phyloP scores from a whole-genome alignment of 2,113 vertebrate species.

The Cranoglanis bouderius region DNA sequence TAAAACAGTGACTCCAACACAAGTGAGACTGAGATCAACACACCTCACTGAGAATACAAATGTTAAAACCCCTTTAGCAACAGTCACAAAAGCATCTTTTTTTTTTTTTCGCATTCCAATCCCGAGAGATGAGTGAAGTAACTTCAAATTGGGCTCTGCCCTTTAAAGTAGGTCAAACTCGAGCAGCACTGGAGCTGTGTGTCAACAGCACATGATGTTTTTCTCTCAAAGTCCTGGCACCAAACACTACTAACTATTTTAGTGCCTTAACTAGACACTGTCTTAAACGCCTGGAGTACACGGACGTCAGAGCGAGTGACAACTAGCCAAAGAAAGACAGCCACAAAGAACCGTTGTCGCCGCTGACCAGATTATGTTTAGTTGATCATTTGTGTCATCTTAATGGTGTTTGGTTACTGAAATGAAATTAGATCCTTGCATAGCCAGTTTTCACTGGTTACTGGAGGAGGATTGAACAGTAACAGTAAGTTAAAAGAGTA shows the following conservation, averaged over 20 bases:
- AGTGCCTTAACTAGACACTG: conserved; percentile 36
- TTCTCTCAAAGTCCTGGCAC: conserved; percentile 60
- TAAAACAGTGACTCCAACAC: conserved; percentile 15
- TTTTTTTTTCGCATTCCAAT: conserved; percentile 27
- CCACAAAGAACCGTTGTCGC: background rate
- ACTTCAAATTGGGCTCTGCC: conserved; percentile 51
- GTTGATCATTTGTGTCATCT: conserved; percentile 12
- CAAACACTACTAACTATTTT: conserved; percentile 46
- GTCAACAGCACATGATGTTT: conserved; percentile 68
- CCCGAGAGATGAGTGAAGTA: conserved; percentile 46
- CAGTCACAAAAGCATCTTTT: conserved; percentile 39
- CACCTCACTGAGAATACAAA: conserved; percentile 33
- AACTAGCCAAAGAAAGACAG: conserved; percentile 26
- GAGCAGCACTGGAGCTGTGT: conserved; percentile 54
- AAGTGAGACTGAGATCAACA: conserved; percentile 41
- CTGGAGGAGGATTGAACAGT: conserved; percentile 5
- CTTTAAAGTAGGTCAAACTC: conserved; percentile 61
- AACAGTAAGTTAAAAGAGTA: conserved; percentile 1
- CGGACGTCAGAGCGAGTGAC: conserved; percentile 13
- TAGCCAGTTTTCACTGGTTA: background rate
- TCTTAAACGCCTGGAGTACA: conserved; percentile 40
- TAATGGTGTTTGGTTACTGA: background rate
- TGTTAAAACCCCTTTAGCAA: conserved; percentile 41
- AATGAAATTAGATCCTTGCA: conserved; percentile 9
- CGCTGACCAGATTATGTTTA: conserved; percentile 9